phyloP scores from a whole-genome alignment of 2,888 invertebrate species.

The Cosmia pyralina region DNA sequence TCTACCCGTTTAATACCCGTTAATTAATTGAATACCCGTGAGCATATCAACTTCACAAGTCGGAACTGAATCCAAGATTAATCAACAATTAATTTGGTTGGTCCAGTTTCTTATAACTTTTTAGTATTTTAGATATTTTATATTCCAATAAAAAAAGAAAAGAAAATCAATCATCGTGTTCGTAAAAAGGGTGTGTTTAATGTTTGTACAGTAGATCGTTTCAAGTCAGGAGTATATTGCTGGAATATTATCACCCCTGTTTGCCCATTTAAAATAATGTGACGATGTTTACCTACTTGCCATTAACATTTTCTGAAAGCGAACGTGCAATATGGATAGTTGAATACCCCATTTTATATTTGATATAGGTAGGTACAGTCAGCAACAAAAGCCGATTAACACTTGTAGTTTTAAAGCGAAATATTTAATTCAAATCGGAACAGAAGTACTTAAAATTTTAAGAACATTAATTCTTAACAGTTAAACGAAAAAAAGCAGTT shows the following conservation, averaged over 20 bases:
- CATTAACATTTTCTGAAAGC: conserved; percentile 18
- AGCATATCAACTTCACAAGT: background rate
- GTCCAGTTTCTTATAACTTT: background rate
- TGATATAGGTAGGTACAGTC: background rate
- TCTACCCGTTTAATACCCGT: too few species aligned
- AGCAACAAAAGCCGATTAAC: too few species aligned
- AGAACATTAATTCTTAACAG: too few species aligned
- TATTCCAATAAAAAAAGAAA: background rate
- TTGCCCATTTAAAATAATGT: conserved; percentile 29
- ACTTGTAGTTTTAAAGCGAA: too few species aligned
- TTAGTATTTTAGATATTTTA: background rate
- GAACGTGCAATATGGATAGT: conserved; percentile 15
- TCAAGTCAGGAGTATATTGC: background rate
- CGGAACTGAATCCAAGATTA: background rate
- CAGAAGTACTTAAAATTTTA: too few species aligned
- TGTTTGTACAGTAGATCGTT: too few species aligned
- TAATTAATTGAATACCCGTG: too few species aligned
- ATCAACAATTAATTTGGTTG: background rate
- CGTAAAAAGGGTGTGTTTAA: background rate
- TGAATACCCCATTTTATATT: conserved; percentile 20
- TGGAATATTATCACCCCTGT: background rate
- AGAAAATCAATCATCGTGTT: background rate
- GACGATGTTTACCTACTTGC: conserved; percentile 20
- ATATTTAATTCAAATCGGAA: too few species aligned
- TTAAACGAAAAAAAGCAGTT: too few species aligned